Percentiles rank a stretch among this genome's conserved stretches.
Conservation (phyloP, 2,888 invertebrate genomes). For the Spodoptera exigua region DNA sequence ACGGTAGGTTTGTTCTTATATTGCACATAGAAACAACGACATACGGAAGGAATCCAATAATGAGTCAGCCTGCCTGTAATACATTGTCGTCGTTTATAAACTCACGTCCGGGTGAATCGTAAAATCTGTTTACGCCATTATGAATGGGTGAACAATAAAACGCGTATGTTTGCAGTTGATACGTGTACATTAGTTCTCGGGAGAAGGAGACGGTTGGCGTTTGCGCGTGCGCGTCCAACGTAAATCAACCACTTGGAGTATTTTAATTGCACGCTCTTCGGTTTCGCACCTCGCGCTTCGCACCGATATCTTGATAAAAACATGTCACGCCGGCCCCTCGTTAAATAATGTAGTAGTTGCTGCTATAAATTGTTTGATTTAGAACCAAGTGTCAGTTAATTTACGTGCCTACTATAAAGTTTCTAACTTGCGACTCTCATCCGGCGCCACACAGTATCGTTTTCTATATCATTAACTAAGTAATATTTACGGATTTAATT, state of each 20-base stretch:
- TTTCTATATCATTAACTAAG: conserved; percentile 42
- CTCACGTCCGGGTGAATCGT: conserved; percentile 48
- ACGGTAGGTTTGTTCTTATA: too few species aligned
- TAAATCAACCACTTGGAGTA: conserved; percentile 72
- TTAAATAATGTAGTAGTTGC: conserved; percentile 70
- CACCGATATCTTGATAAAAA: conserved; percentile 68
- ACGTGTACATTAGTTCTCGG: conserved; percentile 27
- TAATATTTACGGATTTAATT: conserved; percentile 43
- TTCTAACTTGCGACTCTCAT: conserved; percentile 32
- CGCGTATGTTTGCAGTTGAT: conserved; percentile 52
- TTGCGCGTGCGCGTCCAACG: conserved; percentile 46
- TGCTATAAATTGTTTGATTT: conserved; percentile 69
- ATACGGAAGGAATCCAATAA: conserved; percentile 3
- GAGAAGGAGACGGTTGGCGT: conserved; percentile 20
- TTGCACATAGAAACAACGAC: background rate
- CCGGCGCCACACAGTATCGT: conserved; percentile 44
- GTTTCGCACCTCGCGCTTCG: conserved; percentile 74
- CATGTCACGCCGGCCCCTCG: conserved; percentile 62
- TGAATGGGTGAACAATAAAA: conserved; percentile 64
- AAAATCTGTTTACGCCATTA: conserved; percentile 63
- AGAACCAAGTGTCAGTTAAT: conserved; percentile 52
- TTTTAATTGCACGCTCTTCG: conserved; percentile 71
- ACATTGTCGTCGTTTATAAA: conserved; percentile 22
- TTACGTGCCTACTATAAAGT: conserved; percentile 54
- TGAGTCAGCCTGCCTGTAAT: conserved; percentile 23